phyloP scores from a whole-genome alignment of 2,888 invertebrate species.

The Euzophera pinguis region DNA sequence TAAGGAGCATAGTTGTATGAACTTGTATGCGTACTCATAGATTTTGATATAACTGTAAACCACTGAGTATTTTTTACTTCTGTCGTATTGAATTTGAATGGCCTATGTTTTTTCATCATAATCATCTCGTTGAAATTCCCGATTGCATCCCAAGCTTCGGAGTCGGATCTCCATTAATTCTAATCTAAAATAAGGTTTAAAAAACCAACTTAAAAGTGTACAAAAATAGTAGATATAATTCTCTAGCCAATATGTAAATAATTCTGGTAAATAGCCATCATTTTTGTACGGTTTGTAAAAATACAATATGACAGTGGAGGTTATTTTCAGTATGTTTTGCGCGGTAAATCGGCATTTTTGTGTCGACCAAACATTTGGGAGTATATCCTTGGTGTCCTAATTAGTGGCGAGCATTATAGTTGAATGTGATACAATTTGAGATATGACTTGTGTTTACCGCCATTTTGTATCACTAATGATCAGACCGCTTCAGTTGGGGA shows the following conservation, averaged over 20 bases:
- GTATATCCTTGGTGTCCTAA: not conserved
- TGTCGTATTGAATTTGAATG: no score
- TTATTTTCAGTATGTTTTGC: not conserved
- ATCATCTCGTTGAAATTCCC: no score
- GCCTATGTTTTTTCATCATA: no score
- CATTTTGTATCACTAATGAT: not conserved
- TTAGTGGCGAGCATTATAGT: slow-evolving; percentile 29
- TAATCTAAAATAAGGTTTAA: no score
- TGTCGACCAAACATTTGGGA: not conserved
- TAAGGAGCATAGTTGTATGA: no score
- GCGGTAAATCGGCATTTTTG: slow-evolving; percentile 1
- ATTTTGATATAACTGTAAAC: no score
- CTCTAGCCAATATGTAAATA: not conserved
- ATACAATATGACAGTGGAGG: slow-evolving; percentile 4
- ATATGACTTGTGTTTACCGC: slow-evolving; percentile 41
- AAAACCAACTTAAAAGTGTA: no score
- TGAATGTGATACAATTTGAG: slow-evolving; percentile 53
- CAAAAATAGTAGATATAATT: no score
- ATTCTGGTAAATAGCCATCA: not conserved
- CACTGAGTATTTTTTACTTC: no score
- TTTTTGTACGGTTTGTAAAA: slow-evolving; percentile 41
- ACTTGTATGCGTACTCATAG: no score
- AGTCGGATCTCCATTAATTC: no score
- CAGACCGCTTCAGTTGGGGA: not conserved
- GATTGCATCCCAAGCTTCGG: no score